These are phyloP conservation scores for Clivina fossor DNA, from an alignment of 2,888 invertebrate genomes.

Conservation along the genomic window DNA sequence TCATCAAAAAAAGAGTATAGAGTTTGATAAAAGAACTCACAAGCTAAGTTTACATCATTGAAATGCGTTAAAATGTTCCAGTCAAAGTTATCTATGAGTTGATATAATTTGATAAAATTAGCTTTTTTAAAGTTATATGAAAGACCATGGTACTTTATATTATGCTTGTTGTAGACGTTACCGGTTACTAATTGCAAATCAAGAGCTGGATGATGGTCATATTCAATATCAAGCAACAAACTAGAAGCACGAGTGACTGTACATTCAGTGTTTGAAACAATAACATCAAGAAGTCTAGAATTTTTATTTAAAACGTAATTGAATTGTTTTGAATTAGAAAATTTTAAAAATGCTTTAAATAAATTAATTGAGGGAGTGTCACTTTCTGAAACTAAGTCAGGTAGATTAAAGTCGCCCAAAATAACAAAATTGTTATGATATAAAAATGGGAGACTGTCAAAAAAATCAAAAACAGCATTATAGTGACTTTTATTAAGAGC, in stretches of 20 bases:
- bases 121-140: not conserved
- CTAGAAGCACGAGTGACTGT: constrained; percentile 1
- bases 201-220: constrained; percentile 4
- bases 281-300: constrained; percentile 2
- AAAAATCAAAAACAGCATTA: too few relatives aligned
- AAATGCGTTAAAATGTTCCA: not conserved
- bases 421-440: too few relatives aligned
- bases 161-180: too few relatives aligned
- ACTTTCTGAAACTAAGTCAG: not conserved
- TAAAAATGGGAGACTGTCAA: too few relatives aligned
- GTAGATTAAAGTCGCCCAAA: too few relatives aligned
- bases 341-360: constrained; percentile 1
- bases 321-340: not conserved
- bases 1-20: not conserved
- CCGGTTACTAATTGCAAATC: too few relatives aligned
- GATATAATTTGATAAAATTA: not conserved
- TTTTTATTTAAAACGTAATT: constrained; percentile 3
- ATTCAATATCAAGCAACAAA: not conserved
- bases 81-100: not conserved
- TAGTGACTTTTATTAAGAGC: too few relatives aligned
- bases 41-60: not conserved
- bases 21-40: not conserved
- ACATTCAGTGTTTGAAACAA: constrained; percentile 1
- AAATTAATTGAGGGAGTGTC: constrained; percentile 2
- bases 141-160: too few relatives aligned